Evolutionary conservation across 2,113 vertebrate genomes (phyloP).

Genomic region (Rhadina sibilatrix): DNA sequence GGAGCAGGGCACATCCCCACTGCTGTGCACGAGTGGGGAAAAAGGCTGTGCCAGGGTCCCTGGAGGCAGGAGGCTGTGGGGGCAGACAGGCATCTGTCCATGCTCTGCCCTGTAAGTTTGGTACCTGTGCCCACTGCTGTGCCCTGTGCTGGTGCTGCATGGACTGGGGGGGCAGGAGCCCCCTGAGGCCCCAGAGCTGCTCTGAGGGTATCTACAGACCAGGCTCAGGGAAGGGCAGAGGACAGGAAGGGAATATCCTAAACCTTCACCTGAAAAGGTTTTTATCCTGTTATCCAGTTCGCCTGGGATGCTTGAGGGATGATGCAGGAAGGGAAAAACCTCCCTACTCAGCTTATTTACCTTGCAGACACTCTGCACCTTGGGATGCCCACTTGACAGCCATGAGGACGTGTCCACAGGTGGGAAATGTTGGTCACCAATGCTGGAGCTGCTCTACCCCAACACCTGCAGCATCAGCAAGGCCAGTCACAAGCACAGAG

Average conservation of each 20-base stretch:
- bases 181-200: background rate
- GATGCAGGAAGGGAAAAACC: background rate
- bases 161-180: background rate
- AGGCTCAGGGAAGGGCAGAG: background rate
- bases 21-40: background rate
- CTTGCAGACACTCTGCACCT: background rate
- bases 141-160: background rate
- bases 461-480: rapidly evolving
- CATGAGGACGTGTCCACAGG: rapidly evolving
- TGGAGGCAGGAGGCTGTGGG: rapidly evolving
- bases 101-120: background rate
- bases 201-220: background rate
- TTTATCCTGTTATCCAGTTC: background rate
- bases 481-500: background rate
- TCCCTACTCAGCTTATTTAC: background rate
- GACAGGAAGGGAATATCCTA: background rate
- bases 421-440: rapidly evolving
- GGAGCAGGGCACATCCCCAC: background rate
- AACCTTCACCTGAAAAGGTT: background rate
- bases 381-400: background rate
- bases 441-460: background rate
- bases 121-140: background rate
- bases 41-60: background rate
- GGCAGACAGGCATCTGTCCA: rapidly evolving
- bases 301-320: background rate